A percentile compares a stretch with the other conserved stretches of the same genome.
Evolutionary conservation across 2,113 vertebrate species (phyloP).

Genomic region (Cygnus buccinator): DNA sequence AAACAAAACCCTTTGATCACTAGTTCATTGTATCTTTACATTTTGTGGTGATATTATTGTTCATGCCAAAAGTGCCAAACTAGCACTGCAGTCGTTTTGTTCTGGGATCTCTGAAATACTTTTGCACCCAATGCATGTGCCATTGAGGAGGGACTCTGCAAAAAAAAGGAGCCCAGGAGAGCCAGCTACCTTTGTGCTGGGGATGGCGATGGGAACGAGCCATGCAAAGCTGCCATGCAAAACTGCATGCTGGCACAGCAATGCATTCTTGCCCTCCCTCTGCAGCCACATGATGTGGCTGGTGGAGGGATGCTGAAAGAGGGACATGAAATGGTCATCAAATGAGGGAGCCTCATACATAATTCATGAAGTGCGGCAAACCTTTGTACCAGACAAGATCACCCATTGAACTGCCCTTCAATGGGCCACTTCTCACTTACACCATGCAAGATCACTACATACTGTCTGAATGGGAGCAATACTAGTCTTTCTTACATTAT

Average conservation of each 20-base stretch:
- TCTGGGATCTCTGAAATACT: accelerated
- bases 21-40: not conserved
- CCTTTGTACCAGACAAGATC: slow-evolving; percentile 19
- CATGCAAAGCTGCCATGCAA: not conserved
- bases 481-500: slow-evolving; percentile 1
- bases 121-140: accelerated
- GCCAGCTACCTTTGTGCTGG: accelerated
- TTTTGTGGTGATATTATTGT: not conserved
- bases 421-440: not conserved
- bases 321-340: not conserved
- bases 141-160: not conserved
- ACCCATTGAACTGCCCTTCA: slow-evolving; percentile 38
- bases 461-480: not conserved
- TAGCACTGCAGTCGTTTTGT: not conserved
- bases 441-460: not conserved
- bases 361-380: not conserved
- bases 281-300: accelerated
- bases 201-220: not conserved
- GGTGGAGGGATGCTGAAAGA: not conserved
- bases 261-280: accelerated
- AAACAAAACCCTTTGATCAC: not conserved
- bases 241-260: accelerated
- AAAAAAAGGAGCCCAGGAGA: not conserved
- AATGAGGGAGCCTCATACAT: not conserved
- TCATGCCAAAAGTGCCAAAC: not conserved